phyloP scores from a whole-genome alignment of 2,888 invertebrate genomes.

The Platerodrilus igneus region DNA sequence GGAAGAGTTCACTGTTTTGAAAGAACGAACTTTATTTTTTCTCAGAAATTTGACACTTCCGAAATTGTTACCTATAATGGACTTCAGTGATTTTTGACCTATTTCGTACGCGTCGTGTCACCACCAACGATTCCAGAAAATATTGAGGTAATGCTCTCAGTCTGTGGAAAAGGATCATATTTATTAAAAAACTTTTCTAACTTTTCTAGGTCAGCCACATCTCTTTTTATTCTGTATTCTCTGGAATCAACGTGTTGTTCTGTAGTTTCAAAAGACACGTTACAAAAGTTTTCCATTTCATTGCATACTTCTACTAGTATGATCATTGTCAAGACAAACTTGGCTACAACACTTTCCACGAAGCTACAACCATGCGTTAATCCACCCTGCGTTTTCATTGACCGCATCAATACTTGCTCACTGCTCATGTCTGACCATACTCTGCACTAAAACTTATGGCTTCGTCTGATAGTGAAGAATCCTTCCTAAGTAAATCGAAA shows the following conservation, averaged over 20 bases:
- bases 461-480: too few relatives aligned
- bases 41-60: conserved; percentile 32
- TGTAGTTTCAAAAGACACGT: conserved; percentile 27
- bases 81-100: conserved; percentile 31
- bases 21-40: conserved; percentile 33
- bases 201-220: conserved; percentile 34
- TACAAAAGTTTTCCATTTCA: conserved; percentile 31
- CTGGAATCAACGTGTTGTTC: conserved; percentile 37
- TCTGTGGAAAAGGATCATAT: conserved; percentile 35
- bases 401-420: too few relatives aligned
- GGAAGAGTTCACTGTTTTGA: conserved; percentile 30
- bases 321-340: conserved; percentile 32
- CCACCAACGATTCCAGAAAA: conserved; percentile 34
- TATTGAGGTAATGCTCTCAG: conserved; percentile 32
- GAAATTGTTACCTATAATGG: conserved; percentile 33
- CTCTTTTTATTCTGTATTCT: conserved; percentile 34
- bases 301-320: conserved; percentile 29
- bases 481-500: too few relatives aligned
- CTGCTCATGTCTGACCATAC: too few relatives aligned
- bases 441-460: too few relatives aligned
- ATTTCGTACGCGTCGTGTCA: conserved; percentile 32
- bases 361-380: conserved; percentile 30
- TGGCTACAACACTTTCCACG: conserved; percentile 29
- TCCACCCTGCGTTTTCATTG: conserved; percentile 33
- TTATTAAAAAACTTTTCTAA: conserved; percentile 28